A percentile compares a stretch with the other conserved stretches of the same genome.
These are phyloP conservation scores for Amiota communis DNA, from an alignment of 2,888 invertebrate species.

Conservation along the genomic window DNA sequence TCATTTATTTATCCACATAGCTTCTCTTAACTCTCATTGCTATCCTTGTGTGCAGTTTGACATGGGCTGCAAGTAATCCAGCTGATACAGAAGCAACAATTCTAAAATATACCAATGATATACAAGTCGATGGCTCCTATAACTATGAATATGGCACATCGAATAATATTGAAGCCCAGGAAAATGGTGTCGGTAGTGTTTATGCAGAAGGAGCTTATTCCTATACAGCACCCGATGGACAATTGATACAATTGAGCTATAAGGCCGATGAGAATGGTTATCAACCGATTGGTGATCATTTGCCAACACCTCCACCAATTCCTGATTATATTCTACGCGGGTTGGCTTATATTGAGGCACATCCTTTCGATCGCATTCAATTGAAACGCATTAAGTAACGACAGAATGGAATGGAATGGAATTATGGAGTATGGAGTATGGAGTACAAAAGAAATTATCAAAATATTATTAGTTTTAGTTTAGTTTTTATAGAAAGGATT, in stretches of 20 bases:
- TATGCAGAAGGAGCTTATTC: slow-evolving; percentile 66
- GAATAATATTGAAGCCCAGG: slow-evolving; percentile 77
- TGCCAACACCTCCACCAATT: slow-evolving; percentile 71
- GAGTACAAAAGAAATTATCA: no score
- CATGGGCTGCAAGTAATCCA: slow-evolving; percentile 46
- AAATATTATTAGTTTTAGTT: no score
- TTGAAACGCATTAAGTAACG: slow-evolving; percentile 31
- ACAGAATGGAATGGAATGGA: no score
- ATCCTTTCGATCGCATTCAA: slow-evolving; percentile 60
- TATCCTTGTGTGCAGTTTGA: slow-evolving; percentile 47
- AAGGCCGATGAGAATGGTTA: slow-evolving; percentile 70
- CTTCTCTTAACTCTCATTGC: slow-evolving; percentile 33
- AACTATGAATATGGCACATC: slow-evolving; percentile 74
- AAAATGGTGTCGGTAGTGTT: slow-evolving; percentile 75
- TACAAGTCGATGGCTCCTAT: slow-evolving; percentile 73
- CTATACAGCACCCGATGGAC: slow-evolving; percentile 68
- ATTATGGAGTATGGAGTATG: no score
- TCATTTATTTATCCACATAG: slow-evolving; percentile 22
- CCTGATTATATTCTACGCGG: slow-evolving; percentile 65
- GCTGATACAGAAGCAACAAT: slow-evolving; percentile 57
- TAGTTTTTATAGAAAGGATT: no score
- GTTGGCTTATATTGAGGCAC: slow-evolving; percentile 63
- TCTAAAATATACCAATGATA: slow-evolving; percentile 52
- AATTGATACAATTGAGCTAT: slow-evolving; percentile 60
- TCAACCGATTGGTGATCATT: slow-evolving; percentile 68